phyloP scores from a whole-genome alignment of 2,113 vertebrate species.

The Prionailurus viverrinus region DNA sequence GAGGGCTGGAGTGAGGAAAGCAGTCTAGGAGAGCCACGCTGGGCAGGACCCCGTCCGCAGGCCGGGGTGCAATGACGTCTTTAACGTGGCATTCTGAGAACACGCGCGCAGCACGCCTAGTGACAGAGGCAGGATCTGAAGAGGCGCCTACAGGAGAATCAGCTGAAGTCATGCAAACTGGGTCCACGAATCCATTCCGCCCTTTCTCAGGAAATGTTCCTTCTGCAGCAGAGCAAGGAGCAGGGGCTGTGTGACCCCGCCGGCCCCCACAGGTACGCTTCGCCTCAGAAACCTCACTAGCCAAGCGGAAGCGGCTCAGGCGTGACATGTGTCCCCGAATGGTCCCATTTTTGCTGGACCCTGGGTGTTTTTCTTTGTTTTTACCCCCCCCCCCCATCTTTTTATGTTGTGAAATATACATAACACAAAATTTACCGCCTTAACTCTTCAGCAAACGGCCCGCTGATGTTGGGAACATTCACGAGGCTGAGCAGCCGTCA shows the following conservation, averaged over 20 bases:
- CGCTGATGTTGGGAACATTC: rapidly evolving
- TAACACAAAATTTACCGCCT: background rate
- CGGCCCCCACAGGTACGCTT: rapidly evolving
- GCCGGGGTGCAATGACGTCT: rapidly evolving
- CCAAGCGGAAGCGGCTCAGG: rapidly evolving
- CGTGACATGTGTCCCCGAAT: rapidly evolving
- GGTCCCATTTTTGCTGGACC: background rate
- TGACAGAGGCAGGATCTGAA: rapidly evolving
- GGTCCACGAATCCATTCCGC: rapidly evolving
- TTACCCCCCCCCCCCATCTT: background rate
- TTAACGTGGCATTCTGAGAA: background rate
- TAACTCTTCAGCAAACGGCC: background rate
- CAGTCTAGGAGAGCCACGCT: rapidly evolving
- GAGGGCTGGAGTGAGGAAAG: background rate
- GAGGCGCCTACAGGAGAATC: rapidly evolving
- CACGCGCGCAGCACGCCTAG: rapidly evolving
- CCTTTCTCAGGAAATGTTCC: rapidly evolving
- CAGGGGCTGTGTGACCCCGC: no score
- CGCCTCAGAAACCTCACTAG: background rate
- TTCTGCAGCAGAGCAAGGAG: rapidly evolving
- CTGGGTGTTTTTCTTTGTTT: background rate
- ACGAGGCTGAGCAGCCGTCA: rapidly evolving
- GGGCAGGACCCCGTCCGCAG: background rate
- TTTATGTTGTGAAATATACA: background rate
- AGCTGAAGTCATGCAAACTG: rapidly evolving